Conservation (phyloP, 1,140 invertebrate species). For the Trypoxylus dichotomus region DNA sequence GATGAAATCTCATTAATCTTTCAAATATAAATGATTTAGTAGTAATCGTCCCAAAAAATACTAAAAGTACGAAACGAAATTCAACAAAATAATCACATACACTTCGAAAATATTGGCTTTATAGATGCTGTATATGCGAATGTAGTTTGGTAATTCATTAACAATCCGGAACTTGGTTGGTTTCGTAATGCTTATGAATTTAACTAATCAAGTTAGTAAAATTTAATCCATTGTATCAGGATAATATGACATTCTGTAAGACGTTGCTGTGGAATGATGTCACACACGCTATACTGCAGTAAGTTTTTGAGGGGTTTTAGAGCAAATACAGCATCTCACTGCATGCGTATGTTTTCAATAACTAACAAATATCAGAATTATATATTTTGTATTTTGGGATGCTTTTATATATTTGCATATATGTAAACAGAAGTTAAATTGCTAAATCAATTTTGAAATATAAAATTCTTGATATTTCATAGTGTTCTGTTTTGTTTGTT, state of each 20-base stretch:
- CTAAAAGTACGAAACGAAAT: background rate
- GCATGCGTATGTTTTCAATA: conserved; percentile 12
- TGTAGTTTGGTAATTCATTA: background rate
- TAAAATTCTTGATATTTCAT: background rate
- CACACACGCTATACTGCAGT: background rate
- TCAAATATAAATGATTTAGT: background rate
- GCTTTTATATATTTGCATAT: too few relatives aligned
- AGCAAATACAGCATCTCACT: conserved; percentile 21
- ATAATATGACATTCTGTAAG: background rate
- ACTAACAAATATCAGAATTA: background rate
- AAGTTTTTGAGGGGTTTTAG: conserved; percentile 11
- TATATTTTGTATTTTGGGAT: background rate
- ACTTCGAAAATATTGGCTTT: background rate
- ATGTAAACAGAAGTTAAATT: too few relatives aligned
- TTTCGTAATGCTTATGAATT: background rate
- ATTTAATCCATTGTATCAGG: background rate
- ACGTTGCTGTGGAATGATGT: background rate
- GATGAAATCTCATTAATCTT: background rate
- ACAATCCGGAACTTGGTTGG: background rate
- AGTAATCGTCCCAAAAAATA: background rate
- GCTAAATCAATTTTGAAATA: background rate
- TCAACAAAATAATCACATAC: background rate
- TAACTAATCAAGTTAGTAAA: background rate
- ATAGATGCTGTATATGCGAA: conserved; percentile 14
- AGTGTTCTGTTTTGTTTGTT: conserved; percentile 9